Percentiles rank a stretch among this genome's conserved stretches.
These are phyloP conservation scores for Conchocele bisecta DNA, from an alignment of 2,888 invertebrate species.

Conservation along the genomic window DNA sequence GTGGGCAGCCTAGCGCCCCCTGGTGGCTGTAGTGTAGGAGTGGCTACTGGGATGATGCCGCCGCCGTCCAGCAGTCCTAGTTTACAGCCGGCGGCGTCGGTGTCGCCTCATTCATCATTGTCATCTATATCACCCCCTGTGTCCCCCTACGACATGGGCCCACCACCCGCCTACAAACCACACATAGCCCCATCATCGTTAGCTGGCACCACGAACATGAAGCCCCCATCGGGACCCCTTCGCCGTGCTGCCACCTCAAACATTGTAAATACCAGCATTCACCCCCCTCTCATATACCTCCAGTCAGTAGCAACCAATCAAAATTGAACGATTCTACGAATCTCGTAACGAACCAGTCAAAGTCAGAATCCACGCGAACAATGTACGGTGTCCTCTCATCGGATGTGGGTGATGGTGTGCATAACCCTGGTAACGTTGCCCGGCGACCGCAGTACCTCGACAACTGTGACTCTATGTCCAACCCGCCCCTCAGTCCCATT, in stretches of 20 bases:
- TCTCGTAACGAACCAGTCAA: conserved; percentile 15
- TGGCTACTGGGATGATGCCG: no score
- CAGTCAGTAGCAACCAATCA: conserved; percentile 60
- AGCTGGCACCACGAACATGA: conserved; percentile 2
- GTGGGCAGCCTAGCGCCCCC: no score
- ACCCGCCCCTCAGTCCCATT: conserved; percentile 80
- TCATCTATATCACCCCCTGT: conserved; percentile 92
- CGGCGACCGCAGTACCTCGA: conserved; percentile 57
- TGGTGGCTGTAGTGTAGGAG: no score
- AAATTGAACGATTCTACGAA: conserved; percentile 42
- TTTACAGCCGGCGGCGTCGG: conserved; percentile 57
- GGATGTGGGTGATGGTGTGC: neutral
- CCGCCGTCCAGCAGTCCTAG: neutral
- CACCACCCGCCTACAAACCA: conserved; percentile 87
- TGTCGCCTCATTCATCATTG: conserved; percentile 68
- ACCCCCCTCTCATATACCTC: conserved; percentile 44
- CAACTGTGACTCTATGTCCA: conserved; percentile 53
- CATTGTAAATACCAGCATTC: conserved; percentile 46
- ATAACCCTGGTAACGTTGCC: conserved; percentile 27
- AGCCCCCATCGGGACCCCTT: neutral
- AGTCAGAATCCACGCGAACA: conserved; percentile 11
- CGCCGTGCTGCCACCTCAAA: conserved; percentile 16
- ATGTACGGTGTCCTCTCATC: neutral
- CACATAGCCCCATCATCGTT: conserved; percentile 75
- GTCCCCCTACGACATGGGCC: conserved; percentile 86